Conservation (phyloP, 2,888 invertebrate genomes). For the Drosophila meridionalis region DNA sequence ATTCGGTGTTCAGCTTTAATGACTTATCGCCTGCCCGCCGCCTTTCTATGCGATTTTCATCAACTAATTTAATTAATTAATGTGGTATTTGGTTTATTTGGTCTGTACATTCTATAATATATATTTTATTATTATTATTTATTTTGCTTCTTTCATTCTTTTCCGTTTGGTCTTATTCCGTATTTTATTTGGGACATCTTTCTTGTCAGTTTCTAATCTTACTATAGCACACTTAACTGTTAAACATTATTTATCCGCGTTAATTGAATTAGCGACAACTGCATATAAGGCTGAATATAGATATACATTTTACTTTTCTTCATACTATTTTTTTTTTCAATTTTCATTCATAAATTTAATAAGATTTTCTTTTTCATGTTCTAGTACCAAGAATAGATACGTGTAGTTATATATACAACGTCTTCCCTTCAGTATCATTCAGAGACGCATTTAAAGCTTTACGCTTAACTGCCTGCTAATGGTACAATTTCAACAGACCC, state of each 20-base stretch:
- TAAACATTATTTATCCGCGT: background rate
- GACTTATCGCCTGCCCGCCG: background rate
- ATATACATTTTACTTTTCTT: too few species aligned
- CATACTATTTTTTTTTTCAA: background rate
- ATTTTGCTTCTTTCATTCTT: too few species aligned
- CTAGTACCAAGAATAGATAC: background rate
- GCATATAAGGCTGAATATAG: background rate
- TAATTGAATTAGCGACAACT: background rate
- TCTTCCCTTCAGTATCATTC: conserved; percentile 2
- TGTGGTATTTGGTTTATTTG: background rate
- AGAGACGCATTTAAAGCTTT: conserved; percentile 3
- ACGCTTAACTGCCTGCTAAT: conserved; percentile 13
- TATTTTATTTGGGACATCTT: background rate
- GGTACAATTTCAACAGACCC: conserved; percentile 2
- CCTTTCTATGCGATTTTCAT: background rate
- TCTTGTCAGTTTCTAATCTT: background rate
- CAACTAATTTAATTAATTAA: background rate
- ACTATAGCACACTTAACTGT: background rate
- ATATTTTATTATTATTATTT: background rate
- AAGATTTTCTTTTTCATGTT: background rate
- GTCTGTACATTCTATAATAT: background rate
- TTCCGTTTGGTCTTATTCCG: too few species aligned
- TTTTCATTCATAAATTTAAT: background rate
- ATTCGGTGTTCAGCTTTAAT: background rate
- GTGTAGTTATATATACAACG: background rate